Evolutionary conservation across 2,113 vertebrate species (phyloP).

Genomic region (Hepsetus odoe): DNA sequence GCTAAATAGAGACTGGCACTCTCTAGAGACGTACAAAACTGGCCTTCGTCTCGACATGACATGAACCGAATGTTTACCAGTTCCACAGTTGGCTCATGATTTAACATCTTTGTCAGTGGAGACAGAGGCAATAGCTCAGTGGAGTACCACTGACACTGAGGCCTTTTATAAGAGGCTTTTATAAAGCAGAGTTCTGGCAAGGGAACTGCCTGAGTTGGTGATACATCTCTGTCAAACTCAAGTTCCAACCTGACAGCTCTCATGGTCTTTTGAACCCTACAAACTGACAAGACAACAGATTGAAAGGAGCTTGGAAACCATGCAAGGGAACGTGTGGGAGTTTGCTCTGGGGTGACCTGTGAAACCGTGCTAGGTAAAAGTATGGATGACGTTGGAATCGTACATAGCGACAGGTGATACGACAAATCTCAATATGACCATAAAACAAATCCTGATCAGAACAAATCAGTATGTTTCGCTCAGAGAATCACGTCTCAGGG

Average conservation of each 20-base stretch:
- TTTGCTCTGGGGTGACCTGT: background rate
- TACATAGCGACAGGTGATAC: no score
- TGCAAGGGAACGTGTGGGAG: background rate
- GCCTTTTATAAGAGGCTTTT: slow-evolving; percentile 10
- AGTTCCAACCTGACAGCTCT: slow-evolving; percentile 10
- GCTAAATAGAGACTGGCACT: slow-evolving; percentile 14
- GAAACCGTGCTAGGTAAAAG: background rate
- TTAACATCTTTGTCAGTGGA: slow-evolving; percentile 4
- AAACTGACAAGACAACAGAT: slow-evolving; percentile 2
- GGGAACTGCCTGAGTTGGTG: slow-evolving; percentile 2
- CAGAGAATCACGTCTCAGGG: no score
- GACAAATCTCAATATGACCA: no score
- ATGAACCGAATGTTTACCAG: slow-evolving; percentile 23
- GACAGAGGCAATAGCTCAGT: slow-evolving; percentile 8
- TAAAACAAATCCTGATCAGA: no score
- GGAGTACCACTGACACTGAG: slow-evolving; percentile 31
- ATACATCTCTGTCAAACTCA: slow-evolving; percentile 26
- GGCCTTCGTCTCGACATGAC: slow-evolving; percentile 6
- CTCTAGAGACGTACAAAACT: slow-evolving; percentile 16
- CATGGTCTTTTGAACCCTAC: slow-evolving; percentile 20
- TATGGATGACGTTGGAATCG: no score
- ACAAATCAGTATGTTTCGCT: no score
- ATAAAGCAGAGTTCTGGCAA: background rate
- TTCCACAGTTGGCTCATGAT: background rate
- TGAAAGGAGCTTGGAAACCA: slow-evolving; percentile 9